Evolutionary conservation across 2,888 invertebrate species (phyloP), one percentile per base, ranked within the genome.

Genomic region (Drosophila pseudotakahashii): DNA sequence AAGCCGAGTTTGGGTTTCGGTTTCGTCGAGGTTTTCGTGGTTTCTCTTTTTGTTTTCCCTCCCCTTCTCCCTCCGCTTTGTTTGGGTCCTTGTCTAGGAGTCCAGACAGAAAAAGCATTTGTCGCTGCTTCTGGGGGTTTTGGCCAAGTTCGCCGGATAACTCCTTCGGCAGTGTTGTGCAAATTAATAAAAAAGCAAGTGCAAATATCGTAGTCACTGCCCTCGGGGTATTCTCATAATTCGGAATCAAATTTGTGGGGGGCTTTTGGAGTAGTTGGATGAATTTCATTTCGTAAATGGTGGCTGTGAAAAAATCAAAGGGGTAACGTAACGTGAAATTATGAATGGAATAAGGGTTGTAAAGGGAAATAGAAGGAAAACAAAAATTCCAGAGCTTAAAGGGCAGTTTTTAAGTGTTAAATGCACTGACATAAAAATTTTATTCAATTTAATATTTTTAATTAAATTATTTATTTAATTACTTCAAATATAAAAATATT

Each of bases 81-180:
- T 51, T 66, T 67, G 39, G 45, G 50, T 64, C 37, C 51, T 64
- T 32, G 57, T 59, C 58, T 59, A 41, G 10, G n/a, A 30, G 39
- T 54, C 73, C 66, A 75, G 50, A 66, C 81, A 71, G 78, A 67
- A 58, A 64, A 63, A 57, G 50, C 81, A 78, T 75, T 68, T 54
- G 55, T 67, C 68, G 69, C 41, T 68, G 66, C 68, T 42, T n/a
- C 54, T 34, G 50, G 61, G 36, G 54, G 47, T 60, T 67, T 54
- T 54, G 45, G 34, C 60, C 53, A 73, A 63, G 66, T 74, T 74
- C 60, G 77, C 61, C 0, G 19, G 13, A 13, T 13, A 39, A 23
- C 36, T 37, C 62, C 23, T 34, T 42, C 52, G 45, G 47, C 47
- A 36, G 54, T 71, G 69, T 69, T 70, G 39, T 60, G 52, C 72